Evolutionary conservation across 35 echinoderm and acorn worm genomes (phyloP), one percentile per base, ranked within the genome.

Genomic region (Strongylocentrotus purpuratus): DNA sequence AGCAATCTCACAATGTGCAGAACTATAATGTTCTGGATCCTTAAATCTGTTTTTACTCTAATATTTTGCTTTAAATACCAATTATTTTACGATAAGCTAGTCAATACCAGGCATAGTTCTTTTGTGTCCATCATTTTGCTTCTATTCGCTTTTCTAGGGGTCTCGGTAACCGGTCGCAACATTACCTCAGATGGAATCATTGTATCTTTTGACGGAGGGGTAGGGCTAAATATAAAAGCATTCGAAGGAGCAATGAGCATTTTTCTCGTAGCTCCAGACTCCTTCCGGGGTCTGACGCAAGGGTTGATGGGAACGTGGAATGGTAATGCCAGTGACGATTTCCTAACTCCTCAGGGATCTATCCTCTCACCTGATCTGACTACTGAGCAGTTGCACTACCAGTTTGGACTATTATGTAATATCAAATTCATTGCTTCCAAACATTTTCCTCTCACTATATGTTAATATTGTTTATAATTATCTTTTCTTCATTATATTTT

Each of bases 271-370:
- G 88, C 55, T 7, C 58, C 95, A 7, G 8, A 47, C 11, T 95
- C 88, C 31, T 50, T 95, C 47, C 61, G 50, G 31, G 58, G 58
- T 25, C 46, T 0, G n/a, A 95, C 95, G 88, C 86, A 47, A 65
- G 95, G 95, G 2, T 48, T 95, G 87, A 95, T 95, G 95, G 95
- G 95, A 65, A 92, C 95, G 10, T 95, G 86, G 87, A 95, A 95
- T 61, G 95, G 88, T 20, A 58, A 95, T 92, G 4, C 86, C 22
- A 58, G 52, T 11, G 95, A 95, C 55, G 95, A 95, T 58, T 88
- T 95, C 20, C 15, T 78, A 0, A 95, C 95, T 22, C 48, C 95
- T 41, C 46, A 95, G 31, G 95, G 95, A 7, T 20, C 31, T 28
- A 0, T 61, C 0, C n/a, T 95, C 0, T 58, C 86, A 31, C 41